Base-by-base conservation (phyloP, 2,797 vertebrate genomes). In the Arnoldichthys spilopterus region DNA sequence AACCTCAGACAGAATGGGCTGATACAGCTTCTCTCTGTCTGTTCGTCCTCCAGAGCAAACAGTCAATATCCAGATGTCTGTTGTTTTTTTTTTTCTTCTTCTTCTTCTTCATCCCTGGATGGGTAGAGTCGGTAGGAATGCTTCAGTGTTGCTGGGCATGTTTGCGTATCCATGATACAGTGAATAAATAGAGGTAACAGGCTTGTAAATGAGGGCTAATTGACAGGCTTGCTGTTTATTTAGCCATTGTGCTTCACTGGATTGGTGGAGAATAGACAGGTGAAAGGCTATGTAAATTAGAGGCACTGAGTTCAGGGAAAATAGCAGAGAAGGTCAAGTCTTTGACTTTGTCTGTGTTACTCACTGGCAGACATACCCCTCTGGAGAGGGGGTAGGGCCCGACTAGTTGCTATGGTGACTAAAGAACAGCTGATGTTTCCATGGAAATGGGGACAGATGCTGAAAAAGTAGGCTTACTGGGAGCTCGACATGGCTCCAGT, bases 391-490 rank as follows among this genome's bases (percentile, higher is more conserved):
- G 45, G 80, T 76, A 40, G 59, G 79, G 76, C 45, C 58, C 34
- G 61, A 59, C 74, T 75, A 68, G 89, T 90, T 91, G 81, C 87
- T 84, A 87, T 89, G 84, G 90, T 78, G 83, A 90, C 88, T 80
- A 76, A 85, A 77, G 84, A 86, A 85, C 78, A 85, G 86, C 84
- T 88, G 72, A 83, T 79, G 87, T 90, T 90, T 86, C 86, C 85
- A 78, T 87, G 86, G 89, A 82, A 88, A 89, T 83, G 30, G 83
- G 77, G 82, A 87, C 85, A 87, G 85, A 90, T 91, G 89, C 83
- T 82, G 78, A 83, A 79, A 68, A 79, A 81, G 72, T 76, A 81
- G 78, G 64, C 45, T 80, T 30, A 43, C 83, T 78, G 76, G 80
- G 77, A 74, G 40, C 40, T 45, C 53, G 40, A 24, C 34, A 51